Percentiles rank a stretch among this genome's conserved stretches.
phyloP scores from a whole-genome alignment of 2,888 invertebrate species.

The Pilophorus perplexus region DNA sequence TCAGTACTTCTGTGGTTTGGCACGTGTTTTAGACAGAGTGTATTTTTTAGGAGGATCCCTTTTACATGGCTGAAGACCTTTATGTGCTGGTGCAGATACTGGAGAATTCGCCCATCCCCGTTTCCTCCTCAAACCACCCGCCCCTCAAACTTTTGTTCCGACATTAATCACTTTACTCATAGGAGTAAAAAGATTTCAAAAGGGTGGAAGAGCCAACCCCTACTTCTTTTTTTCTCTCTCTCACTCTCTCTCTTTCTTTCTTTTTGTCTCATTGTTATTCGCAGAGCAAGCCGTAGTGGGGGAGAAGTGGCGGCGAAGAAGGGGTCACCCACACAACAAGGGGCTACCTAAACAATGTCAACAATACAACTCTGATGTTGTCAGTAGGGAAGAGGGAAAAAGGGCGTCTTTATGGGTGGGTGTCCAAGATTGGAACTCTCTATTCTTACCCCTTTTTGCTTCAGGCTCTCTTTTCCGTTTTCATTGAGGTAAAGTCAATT shows the following conservation, averaged over 20 bases:
- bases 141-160: slow-evolving; percentile 30
- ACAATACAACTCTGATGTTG: slow-evolving; percentile 39
- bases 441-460: slow-evolving; percentile 30
- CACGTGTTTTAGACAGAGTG: too few relatives aligned
- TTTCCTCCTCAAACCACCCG: background rate
- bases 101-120: background rate
- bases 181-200: slow-evolving; percentile 36
- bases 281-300: slow-evolving; percentile 1
- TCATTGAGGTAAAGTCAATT: slow-evolving; percentile 37
- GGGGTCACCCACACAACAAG: slow-evolving; percentile 21
- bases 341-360: slow-evolving; percentile 36
- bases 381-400: slow-evolving; percentile 18
- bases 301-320: background rate
- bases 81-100: slow-evolving; percentile 21
- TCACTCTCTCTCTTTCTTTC: background rate
- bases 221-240: background rate
- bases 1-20: too few relatives aligned
- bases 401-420: slow-evolving; percentile 33
- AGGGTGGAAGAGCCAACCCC: slow-evolving; percentile 14
- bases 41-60: too few relatives aligned
- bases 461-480: slow-evolving; percentile 20
- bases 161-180: slow-evolving; percentile 39
- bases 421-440: slow-evolving; percentile 40
- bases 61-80: slow-evolving; percentile 16
- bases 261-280: slow-evolving; percentile 39